A percentile compares a stretch with the other conserved stretches of the same genome.
Conservation (phyloP, 2,113 vertebrate genomes). For the Salminus brasiliensis region DNA sequence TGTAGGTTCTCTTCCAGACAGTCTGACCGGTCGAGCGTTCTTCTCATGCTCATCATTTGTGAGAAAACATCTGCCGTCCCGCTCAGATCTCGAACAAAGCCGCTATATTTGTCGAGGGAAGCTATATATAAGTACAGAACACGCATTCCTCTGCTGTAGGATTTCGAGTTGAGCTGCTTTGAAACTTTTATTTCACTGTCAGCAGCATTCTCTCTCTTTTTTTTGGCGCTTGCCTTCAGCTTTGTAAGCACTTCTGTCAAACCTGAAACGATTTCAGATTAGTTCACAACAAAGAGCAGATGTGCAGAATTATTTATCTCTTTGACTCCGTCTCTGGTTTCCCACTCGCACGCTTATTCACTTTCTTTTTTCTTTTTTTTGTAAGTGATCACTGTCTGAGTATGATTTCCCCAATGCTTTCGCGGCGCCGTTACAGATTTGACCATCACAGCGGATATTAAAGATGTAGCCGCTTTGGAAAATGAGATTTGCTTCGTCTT, state of each 20-base stretch:
- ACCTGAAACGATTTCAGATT: constrained; percentile 22
- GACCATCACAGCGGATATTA: background rate
- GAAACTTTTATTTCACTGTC: constrained; percentile 57
- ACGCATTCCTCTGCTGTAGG: too few species aligned
- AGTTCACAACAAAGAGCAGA: constrained; percentile 46
- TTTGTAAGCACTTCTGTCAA: constrained; percentile 45
- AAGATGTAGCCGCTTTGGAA: too few species aligned
- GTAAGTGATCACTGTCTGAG: background rate
- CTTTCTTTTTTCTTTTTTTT: background rate
- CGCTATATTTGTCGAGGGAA: background rate
- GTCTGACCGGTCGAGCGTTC: too few species aligned
- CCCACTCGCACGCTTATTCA: background rate
- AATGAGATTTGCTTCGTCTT: too few species aligned
- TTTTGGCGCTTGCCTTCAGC: constrained; percentile 56
- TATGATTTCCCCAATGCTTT: background rate
- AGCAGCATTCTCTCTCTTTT: constrained; percentile 55
- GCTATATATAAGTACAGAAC: background rate
- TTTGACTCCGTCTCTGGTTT: background rate
- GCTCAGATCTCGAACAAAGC: background rate
- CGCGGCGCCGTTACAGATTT: background rate
- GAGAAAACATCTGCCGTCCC: background rate
- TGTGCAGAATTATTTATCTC: background rate
- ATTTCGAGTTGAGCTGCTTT: constrained; percentile 46
- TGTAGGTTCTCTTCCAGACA: too few species aligned
- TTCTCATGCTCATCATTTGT: background rate